These are phyloP conservation scores for Ctenicera cuprea DNA, from an alignment of 2,888 invertebrate species.

Conservation along the genomic window DNA sequence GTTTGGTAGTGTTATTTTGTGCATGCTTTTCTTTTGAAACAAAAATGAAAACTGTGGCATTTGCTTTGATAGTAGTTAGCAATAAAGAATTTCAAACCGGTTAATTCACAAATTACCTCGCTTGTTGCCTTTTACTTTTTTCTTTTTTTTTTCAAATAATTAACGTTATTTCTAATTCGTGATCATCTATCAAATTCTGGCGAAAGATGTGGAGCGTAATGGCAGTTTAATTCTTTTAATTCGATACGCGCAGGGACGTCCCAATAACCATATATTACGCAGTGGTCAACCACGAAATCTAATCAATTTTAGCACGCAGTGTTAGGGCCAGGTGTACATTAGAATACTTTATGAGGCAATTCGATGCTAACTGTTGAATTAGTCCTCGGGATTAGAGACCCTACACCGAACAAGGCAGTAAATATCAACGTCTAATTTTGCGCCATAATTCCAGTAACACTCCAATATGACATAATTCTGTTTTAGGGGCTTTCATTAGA, in stretches of 20 bases:
- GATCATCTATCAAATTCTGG: constrained; percentile 6
- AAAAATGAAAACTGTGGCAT: too few species aligned
- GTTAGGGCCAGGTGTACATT: constrained; percentile 33
- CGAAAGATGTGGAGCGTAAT: constrained; percentile 1
- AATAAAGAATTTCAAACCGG: too few species aligned
- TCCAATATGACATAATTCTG: constrained; percentile 2
- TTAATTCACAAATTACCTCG: too few species aligned
- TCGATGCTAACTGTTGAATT: constrained; percentile 29
- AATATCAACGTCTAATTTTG: constrained; percentile 32
- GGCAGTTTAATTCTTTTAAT: constrained; percentile 28
- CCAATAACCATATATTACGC: constrained; percentile 19
- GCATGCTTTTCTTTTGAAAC: too few species aligned
- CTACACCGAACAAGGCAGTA: constrained; percentile 1
- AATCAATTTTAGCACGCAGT: constrained; percentile 27
- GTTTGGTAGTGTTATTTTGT: too few species aligned
- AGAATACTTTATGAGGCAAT: constrained; percentile 36
- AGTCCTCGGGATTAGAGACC: constrained; percentile 28
- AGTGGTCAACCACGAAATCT: constrained; percentile 29
- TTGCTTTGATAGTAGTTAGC: too few species aligned
- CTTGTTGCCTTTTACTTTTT: neutral
- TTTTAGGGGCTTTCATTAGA: neutral
- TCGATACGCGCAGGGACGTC: neutral
- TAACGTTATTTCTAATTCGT: neutral
- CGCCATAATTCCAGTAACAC: constrained; percentile 10
- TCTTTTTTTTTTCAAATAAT: neutral